Base-by-base conservation (phyloP, 2,113 vertebrate genomes). In the Okapia johnstoni region DNA sequence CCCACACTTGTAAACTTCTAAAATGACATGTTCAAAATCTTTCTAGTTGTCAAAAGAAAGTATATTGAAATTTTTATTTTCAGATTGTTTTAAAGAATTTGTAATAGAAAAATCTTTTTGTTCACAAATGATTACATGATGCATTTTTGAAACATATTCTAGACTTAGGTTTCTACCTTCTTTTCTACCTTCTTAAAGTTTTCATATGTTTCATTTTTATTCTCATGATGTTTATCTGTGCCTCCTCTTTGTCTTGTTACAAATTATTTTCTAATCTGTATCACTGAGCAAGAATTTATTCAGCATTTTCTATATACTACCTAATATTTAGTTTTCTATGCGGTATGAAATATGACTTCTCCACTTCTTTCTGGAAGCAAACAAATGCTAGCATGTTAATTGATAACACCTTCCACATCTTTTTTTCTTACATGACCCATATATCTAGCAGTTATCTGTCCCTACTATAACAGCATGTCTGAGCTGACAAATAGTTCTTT, bases 21-120 rank as follows among this genome's bases (percentile, higher is more conserved):
- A 98, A 94, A 28, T 63, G 50, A 55, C 5, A 90, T 97, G 89
- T 73, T 92, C 30, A 83, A 97, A 96, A 46, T 57, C n/a, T 84
- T 94, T 33, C 52, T 94, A 96, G 70, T 76, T 2, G 2, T 12
- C 94, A 30, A 40, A 77, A 73, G 23, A 93, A 80, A 63, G 61
- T n/a, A 36, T 70, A 6, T 90, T 97, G 88, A 58, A 95, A 95
- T 85, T 4, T 10, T 30, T 5, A 88, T 66, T 93, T 97, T 77
- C 12, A 85, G 36, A 58, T 97, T 88, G 4, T 48, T 90, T 83
- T 66, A 57, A 63, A 84, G 0, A 48, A 7, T 55, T 54, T 73
- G 1, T 88, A 70, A 23, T 50, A 50, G 2, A 88, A 96, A 85
- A 13, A 1, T 1, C 30, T n/a, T 80, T 90, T 90, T 85, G 30